Evolutionary conservation across 2,797 vertebrate genomes (phyloP), one percentile per base, ranked within the genome.

Genomic region (Eidolon dupreanum): DNA sequence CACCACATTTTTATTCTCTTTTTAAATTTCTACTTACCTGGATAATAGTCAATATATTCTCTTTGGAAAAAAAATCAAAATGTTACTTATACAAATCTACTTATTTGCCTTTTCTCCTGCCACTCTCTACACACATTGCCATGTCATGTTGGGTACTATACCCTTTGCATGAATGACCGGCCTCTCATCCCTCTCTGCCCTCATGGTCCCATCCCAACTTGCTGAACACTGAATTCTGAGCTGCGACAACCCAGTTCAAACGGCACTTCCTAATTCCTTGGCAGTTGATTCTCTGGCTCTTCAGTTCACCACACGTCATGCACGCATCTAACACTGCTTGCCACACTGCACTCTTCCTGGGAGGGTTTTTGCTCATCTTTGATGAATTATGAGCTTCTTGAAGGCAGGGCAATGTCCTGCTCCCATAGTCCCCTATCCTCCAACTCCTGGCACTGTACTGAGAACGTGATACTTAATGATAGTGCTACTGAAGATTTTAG

Each of bases 1-100:
- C 49, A 16, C 17, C 49, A 16, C 49, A 49, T 49, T 49, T 94
- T 90, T 49, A 70, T 49, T 65, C 33, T 49, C 66, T 73, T 83
- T 94, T 85, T 33, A 90, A 41, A 68, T 82, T 84, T 95, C 5
- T 43, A 73, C 79, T 79, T 91, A 70, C 33, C 28, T 31, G 59
- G 43, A 9, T 57, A 88, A 59, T 68, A 88, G 8, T 8, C 6
- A 77, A 57, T 2, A 43, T 41, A 86, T 15, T 41, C 26, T 75
- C 36, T 55, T 31, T 31, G 17, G 17, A 43, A 65, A 91, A 92
- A 24, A 46, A 41, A 24, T 24, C 20, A 46, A 85, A 83, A 57
- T 22, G 49, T 13, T 38, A 68, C 31, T 24, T 0, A 10, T 9
- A 57, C 8, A 89, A 24, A 57, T 10, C 55, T 17, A 33, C 17